Base-by-base conservation (phyloP, 2,888 invertebrate genomes). In the Torymus aiolomorphi region DNA sequence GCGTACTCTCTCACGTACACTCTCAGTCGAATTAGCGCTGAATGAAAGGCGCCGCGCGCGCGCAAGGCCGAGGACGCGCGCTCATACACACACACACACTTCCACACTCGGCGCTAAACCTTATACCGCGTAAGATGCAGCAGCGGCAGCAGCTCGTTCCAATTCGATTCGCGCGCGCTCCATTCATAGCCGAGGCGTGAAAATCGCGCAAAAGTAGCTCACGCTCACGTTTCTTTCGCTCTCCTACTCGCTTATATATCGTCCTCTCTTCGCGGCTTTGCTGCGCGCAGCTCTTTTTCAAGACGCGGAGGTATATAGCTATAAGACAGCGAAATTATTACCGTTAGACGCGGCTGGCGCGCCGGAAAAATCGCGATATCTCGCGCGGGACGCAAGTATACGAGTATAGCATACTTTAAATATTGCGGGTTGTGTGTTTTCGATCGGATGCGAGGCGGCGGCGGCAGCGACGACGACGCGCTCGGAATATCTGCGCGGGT, bases 31-130 rank as follows among this genome's bases (percentile, higher is more conserved):
- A 75, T 59, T 67, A 75, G 67, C 52, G 16, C 61, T 59, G 75
- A 75, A 75, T 66, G 75, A 75, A 75, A 75, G 75, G 75, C 75
- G 75, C 51, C 66, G 74, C 42, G 20, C 8, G 42, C 5, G 42
- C 42, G 57, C 76, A 76, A 76, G 67, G 67, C 76, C 76, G 67
- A 76, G 76, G 75, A 75, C 75, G 75, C 69, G 49, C 49, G 16
- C 20, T 16, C 31, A 52, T 52, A 42, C 42, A 42, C 8, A 42
- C 8, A 42, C 42, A 42, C 4, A 31, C 31, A 31, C 31, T 20
- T 1, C 3, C 5, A 42, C 8, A 42, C 8, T 42, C 8, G 42
- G 8, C 42, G 42, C 42, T 42, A 42, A 42, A 42, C 42, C 42
- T 42, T 10, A 42, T 20, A 20, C 8, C 42, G 42, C 42, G 42